These are phyloP conservation scores for Neosalanx taihuensis DNA, from an alignment of 2,797 vertebrate genomes.

Conservation along the genomic window DNA sequence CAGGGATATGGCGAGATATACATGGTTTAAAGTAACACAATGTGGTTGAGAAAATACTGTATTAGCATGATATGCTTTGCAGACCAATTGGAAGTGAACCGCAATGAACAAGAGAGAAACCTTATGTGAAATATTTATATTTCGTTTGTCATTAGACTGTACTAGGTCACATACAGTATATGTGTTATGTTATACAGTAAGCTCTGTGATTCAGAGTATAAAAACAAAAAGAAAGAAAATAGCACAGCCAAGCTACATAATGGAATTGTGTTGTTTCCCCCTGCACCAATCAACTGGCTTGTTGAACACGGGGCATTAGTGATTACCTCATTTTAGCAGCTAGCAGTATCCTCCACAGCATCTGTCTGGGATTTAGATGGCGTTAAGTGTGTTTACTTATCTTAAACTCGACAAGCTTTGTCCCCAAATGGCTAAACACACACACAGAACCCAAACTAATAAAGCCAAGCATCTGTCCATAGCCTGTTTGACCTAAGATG, in stretches of 20 bases:
- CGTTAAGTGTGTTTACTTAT: slow-evolving; percentile 68
- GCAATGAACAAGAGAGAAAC: too few relatives aligned
- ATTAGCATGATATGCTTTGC: not conserved
- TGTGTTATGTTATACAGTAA: not conserved
- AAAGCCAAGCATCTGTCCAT: not conserved
- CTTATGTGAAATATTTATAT: not conserved
- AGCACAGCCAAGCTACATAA: slow-evolving; percentile 11
- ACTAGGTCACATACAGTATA: not conserved
- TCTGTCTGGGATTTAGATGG: slow-evolving; percentile 67
- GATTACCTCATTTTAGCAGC: slow-evolving; percentile 57
- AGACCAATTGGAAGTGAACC: too few relatives aligned
- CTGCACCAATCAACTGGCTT: slow-evolving; percentile 52
- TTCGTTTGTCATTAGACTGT: not conserved
- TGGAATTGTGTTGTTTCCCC: slow-evolving; percentile 2
- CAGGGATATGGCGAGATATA: too few relatives aligned
- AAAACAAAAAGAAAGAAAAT: not conserved
- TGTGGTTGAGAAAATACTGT: not conserved
- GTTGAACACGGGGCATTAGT: slow-evolving; percentile 60
- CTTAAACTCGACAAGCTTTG: slow-evolving; percentile 64
- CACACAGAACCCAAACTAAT: not conserved
- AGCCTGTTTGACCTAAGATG: not conserved
- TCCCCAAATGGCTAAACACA: slow-evolving; percentile 60
- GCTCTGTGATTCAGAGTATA: not conserved
- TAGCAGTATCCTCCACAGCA: slow-evolving; percentile 50
- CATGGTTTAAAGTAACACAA: not conserved